Evolutionary conservation across 2,888 invertebrate genomes (phyloP), one percentile per base, ranked within the genome.

Genomic region (Drosophila paucipuncta): DNA sequence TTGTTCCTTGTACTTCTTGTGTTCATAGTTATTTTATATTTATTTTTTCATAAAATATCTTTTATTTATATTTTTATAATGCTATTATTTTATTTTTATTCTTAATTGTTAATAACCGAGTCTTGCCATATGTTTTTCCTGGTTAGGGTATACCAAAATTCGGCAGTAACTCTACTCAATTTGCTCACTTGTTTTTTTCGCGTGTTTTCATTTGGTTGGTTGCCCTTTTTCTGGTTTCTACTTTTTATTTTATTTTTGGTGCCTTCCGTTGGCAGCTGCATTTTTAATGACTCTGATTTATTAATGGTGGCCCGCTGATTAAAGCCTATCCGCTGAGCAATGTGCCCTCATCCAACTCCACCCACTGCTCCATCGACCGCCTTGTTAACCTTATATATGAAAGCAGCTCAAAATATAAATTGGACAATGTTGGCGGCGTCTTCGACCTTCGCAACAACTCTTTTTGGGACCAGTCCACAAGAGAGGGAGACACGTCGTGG

Each of bases 221-320:
- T 75, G 80, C 67, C 75, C 64, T 76, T 85, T 84, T 82, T 76
- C 50, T 41, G 41, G 22, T 25, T 43, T 53, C n/a, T 49, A 62
- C 62, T 78, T 67, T 54, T 18, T 39, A 4, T 16, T 13, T 41
- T 47, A 30, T 22, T 43, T 33, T 52, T 54, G 55, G 59, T 66
- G 68, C 49, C 49, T 69, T 68, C 28, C 73, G 77, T 75, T 65
- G 89, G 80, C 79, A 85, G 86, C 89, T 91, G 91, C 92, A 92
- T 92, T 92, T 92, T 92, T 92, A 92, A 92, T 92, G 92, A 91
- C 90, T 91, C 88, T 92, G 92, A 92, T 92, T 92, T 92, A 92
- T 92, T 92, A 92, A 92, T 92, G 92, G 91, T 91, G 91, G 91
- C 87, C 84, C 82, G 83, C 90, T 92, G 92, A 92, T 92, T 92